phyloP scores from a whole-genome alignment of 2,888 invertebrate genomes.

The Callyntrura sp. region DNA sequence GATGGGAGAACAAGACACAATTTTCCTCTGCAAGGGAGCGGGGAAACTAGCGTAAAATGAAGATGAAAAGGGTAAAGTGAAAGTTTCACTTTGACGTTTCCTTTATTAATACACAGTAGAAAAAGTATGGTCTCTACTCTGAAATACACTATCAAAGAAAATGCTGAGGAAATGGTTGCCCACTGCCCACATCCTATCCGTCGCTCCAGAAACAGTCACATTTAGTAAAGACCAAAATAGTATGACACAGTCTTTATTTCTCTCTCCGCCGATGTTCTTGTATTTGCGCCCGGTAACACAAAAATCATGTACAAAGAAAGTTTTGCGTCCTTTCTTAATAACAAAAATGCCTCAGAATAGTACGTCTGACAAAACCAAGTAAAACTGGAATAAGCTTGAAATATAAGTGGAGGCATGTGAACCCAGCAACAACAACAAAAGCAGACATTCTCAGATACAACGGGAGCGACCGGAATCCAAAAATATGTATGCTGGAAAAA shows the following conservation, averaged over 20 bases:
- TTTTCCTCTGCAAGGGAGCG: not conserved
- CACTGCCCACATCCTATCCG: not conserved
- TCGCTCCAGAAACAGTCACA: not conserved
- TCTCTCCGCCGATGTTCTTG: not conserved
- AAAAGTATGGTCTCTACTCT: constrained; percentile 10
- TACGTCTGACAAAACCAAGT: not conserved
- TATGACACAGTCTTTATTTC: constrained; percentile 26
- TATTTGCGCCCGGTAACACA: not conserved
- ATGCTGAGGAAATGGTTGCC: not conserved
- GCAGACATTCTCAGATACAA: not conserved
- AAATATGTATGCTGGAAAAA: constrained; percentile 1
- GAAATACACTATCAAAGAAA: constrained; percentile 1
- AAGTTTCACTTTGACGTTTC: constrained; percentile 63
- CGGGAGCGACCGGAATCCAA: not conserved
- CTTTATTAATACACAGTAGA: constrained; percentile 27
- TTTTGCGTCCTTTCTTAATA: not conserved
- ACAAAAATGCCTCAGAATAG: not conserved
- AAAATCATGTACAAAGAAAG: not conserved
- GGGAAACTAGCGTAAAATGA: constrained; percentile 23
- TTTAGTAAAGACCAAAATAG: not conserved
- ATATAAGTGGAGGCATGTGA: not conserved
- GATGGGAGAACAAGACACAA: not conserved
- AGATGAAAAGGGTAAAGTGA: constrained; percentile 35
- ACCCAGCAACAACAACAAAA: not conserved
- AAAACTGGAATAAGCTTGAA: constrained; percentile 11